These are phyloP conservation scores for Vanessa atalanta DNA, from an alignment of 1,140 invertebrate genomes.

Conservation along the genomic window DNA sequence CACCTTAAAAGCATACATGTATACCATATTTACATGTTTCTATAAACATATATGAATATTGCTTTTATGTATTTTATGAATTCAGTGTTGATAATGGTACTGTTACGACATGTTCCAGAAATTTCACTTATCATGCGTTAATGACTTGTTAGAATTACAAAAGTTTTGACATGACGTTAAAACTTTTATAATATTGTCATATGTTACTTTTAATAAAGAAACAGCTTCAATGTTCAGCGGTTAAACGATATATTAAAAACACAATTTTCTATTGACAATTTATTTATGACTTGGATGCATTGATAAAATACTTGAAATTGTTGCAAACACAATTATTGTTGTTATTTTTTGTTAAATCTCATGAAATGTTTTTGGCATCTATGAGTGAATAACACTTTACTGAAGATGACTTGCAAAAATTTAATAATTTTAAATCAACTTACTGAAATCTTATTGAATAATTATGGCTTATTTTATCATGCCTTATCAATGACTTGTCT, in stretches of 20 bases:
- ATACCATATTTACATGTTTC: slow-evolving; percentile 34
- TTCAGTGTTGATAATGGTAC: slow-evolving; percentile 4
- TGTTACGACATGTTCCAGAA: slow-evolving; percentile 7
- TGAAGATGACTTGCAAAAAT: too few species aligned
- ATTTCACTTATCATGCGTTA: slow-evolving; percentile 9
- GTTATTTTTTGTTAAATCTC: too few species aligned
- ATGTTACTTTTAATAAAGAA: background rate
- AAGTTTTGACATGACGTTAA: slow-evolving; percentile 9
- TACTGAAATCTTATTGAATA: too few species aligned
- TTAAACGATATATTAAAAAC: background rate
- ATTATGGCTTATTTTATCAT: too few species aligned
- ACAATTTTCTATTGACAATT: too few species aligned
- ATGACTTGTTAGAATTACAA: background rate
- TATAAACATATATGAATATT: slow-evolving; percentile 11
- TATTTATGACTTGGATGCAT: too few species aligned
- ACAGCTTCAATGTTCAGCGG: background rate
- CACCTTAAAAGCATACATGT: slow-evolving; percentile 56
- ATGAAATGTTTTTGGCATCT: too few species aligned
- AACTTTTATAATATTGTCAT: background rate
- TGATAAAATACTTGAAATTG: too few species aligned
- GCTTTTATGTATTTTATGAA: slow-evolving; percentile 9
- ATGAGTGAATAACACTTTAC: too few species aligned
- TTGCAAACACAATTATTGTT: too few species aligned
- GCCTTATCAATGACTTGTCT: too few species aligned
- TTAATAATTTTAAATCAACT: too few species aligned